Evolutionary conservation across 2,113 vertebrate genomes (phyloP).

Genomic region (Perca flavescens): DNA sequence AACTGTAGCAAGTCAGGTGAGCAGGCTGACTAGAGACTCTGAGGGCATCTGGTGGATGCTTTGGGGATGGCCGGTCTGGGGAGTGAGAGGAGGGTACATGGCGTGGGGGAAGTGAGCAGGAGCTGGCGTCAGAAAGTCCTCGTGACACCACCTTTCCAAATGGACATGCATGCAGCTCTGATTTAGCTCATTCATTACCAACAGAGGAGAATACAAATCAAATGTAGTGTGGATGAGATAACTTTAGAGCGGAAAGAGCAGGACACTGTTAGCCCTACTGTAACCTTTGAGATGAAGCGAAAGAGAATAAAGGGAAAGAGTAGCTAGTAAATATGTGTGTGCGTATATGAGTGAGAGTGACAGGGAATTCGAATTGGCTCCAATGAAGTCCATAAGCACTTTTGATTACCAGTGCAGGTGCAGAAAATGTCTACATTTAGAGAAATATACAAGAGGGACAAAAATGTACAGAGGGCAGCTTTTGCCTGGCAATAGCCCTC

Average conservation of each 20-base stretch:
- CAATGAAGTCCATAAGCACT: slow-evolving; percentile 39
- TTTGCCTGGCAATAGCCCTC: not conserved
- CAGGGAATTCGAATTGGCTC: slow-evolving; percentile 44
- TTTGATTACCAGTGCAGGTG: slow-evolving; percentile 37
- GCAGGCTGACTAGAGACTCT: not conserved
- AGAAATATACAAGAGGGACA: slow-evolving; percentile 2
- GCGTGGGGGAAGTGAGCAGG: not conserved
- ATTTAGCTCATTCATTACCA: slow-evolving; percentile 35
- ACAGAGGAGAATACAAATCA: not conserved
- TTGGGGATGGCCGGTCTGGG: not conserved
- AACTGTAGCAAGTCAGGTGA: no score
- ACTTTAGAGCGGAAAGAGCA: not conserved
- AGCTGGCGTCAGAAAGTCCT: no score
- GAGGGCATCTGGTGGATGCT: not conserved
- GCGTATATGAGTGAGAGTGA: not conserved
- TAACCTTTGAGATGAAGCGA: not conserved
- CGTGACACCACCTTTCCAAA: not conserved
- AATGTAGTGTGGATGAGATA: not conserved
- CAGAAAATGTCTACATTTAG: not conserved
- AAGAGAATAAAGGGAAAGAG: not conserved
- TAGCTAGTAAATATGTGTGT: not conserved
- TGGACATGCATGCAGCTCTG: not conserved
- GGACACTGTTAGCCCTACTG: not conserved
- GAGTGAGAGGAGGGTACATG: not conserved
- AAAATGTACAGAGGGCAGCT: not conserved